Percentiles rank a stretch among this genome's conserved stretches.
Evolutionary conservation across 1,140 invertebrate genomes (phyloP).

Genomic region (Agrypnia vestita): DNA sequence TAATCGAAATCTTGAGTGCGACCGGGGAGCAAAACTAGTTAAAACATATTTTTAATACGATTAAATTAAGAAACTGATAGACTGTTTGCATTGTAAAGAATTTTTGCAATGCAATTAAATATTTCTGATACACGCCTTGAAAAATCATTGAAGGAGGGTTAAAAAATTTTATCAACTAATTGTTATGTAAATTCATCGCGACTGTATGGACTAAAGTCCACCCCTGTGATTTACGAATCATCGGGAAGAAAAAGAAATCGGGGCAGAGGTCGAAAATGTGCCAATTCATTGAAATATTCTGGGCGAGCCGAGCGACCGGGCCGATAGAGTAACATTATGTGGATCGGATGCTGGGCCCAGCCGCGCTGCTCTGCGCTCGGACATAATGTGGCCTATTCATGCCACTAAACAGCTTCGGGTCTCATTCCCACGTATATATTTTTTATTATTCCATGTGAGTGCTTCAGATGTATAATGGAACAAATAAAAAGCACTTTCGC

Average conservation of each 20-base stretch:
- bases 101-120: too few species aligned
- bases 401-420: slow-evolving; percentile 22
- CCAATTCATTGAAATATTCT: slow-evolving; percentile 61
- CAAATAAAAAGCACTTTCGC: not conserved
- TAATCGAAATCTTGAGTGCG: too few species aligned
- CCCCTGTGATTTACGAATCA: slow-evolving; percentile 40
- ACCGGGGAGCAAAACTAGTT: too few species aligned
- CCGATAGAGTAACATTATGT: slow-evolving; percentile 21
- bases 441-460: not conserved
- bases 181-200: too few species aligned
- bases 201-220: slow-evolving; percentile 12
- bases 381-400: slow-evolving; percentile 43
- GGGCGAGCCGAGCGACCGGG: slow-evolving; percentile 40
- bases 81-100: too few species aligned
- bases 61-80: too few species aligned
- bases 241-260: slow-evolving; percentile 58
- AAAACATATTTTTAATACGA: too few species aligned
- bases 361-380: slow-evolving; percentile 13
- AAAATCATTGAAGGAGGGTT: too few species aligned
- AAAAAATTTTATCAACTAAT: too few species aligned
- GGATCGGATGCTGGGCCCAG: slow-evolving; percentile 26
- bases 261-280: slow-evolving; percentile 61
- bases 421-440: slow-evolving; percentile 41
- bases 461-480: not conserved
- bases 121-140: too few species aligned